phyloP scores from a whole-genome alignment of 2,888 invertebrate species.

The Drosophila fulvimacula region DNA sequence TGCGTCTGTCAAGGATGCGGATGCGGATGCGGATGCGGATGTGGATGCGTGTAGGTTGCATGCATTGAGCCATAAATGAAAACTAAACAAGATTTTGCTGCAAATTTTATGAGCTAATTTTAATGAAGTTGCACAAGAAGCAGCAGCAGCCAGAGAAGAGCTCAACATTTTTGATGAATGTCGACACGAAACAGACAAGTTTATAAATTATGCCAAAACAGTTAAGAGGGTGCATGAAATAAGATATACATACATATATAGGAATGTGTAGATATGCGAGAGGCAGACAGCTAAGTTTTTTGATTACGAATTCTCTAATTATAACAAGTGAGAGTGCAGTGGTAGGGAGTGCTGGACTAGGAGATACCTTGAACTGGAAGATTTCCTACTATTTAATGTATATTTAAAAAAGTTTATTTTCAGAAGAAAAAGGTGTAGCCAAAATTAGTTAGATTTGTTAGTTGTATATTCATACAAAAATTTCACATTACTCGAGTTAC shows the following conservation, averaged over 20 bases:
- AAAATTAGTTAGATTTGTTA: background rate
- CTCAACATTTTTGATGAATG: conserved; percentile 68
- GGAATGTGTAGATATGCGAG: background rate
- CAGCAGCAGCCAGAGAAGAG: background rate
- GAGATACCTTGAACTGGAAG: background rate
- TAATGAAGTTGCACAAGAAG: conserved; percentile 74
- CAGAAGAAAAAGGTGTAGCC: background rate
- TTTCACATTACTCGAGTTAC: background rate
- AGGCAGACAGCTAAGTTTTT: conserved; percentile 27
- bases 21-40: conserved; percentile 22
- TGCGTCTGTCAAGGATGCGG: conserved; percentile 75
- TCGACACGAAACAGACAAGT: conserved; percentile 75
- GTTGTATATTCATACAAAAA: background rate
- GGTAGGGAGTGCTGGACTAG: background rate
- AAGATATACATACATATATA: background rate
- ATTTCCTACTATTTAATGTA: background rate
- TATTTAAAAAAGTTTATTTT: no score
- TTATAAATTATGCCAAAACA: conserved; percentile 72
- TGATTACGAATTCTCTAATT: conserved; percentile 28
- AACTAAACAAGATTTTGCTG: conserved; percentile 81
- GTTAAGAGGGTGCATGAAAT: conserved; percentile 37
- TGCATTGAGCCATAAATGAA: conserved; percentile 80
- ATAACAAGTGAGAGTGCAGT: background rate
- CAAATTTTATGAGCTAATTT: conserved; percentile 82
- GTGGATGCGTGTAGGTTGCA: conserved; percentile 55